Base-by-base conservation (phyloP, 2,888 invertebrate genomes). In the Brenthis daphne region DNA sequence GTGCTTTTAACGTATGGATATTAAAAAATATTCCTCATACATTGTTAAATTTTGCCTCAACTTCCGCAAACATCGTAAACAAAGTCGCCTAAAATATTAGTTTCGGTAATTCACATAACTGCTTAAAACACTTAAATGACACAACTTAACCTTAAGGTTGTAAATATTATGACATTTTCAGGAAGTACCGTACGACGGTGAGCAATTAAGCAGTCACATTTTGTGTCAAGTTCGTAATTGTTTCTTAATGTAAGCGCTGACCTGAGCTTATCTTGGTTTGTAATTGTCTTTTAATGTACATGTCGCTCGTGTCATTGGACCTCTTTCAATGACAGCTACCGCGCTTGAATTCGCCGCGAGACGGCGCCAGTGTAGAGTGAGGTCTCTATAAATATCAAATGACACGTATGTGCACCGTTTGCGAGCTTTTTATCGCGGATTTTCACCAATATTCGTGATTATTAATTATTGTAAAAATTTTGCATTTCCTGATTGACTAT, bases 221-320 rank as follows among this genome's bases (percentile, higher is more conserved):
- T 75, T 73, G 69, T 72, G 74, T 74, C 73, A 73, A 73, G 75
- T 73, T 73, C 71, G 72, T 73, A 71, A 72, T 70, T 69, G 65
- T 71, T 64, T 69, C 55, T 64, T 65, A 71, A 64, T 60, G 54
- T 63, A 65, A 67, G 54, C 65, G 60, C 64, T 68, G 71, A 43
- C 33, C 58, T 53, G 48, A 29, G 57, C 60, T 72, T 72, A 72
- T 70, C 70, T 57, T 33, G 48, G 12, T 56, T 20, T 37, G 64
- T 71, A 69, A 71, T 71, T 61, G 68, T 37, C 58, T 61, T 67
- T 67, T 70, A 64, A 61, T 65, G 60, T 60, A 20, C 20, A 43
- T 43, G 58, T 60, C 53, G 66, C 43, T 47, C 48, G 61, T 24
- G 65, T 56, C 56, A 37, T 37, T 68, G 54, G 51, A 66, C 24